Percentiles rank a stretch among this genome's conserved stretches.
phyloP scores from a whole-genome alignment of 2,888 invertebrate genomes.

The Volucella inflata region DNA sequence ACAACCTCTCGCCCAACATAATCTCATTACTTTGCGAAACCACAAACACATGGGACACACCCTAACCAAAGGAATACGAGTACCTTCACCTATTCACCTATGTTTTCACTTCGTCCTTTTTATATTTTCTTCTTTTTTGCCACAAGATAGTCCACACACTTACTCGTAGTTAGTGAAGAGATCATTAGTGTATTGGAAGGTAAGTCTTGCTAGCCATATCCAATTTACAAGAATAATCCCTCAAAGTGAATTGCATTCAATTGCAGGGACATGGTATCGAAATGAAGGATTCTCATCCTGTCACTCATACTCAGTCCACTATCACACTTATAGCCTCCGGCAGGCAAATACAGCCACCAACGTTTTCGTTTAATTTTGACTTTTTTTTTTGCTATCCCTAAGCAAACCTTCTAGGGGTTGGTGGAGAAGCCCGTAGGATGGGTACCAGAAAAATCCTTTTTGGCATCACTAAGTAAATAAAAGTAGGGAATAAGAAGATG shows the following conservation, averaged over 20 bases:
- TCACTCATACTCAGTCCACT: no score
- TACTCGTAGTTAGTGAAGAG: constrained; percentile 10
- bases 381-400: background rate
- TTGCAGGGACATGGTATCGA: constrained; percentile 21
- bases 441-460: background rate
- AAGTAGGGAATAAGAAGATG: background rate
- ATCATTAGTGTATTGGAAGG: constrained; percentile 25
- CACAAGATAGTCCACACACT: background rate
- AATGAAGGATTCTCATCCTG: constrained; percentile 20
- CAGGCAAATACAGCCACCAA: background rate
- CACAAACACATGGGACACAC: background rate
- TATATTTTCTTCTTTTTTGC: background rate
- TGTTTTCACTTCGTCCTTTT: background rate
- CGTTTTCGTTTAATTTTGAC: background rate
- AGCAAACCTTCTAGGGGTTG: background rate
- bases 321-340: no score
- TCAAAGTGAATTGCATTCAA: constrained; percentile 9
- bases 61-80: background rate
- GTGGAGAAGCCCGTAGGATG: no score
- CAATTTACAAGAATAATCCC: constrained; percentile 45
- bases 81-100: background rate
- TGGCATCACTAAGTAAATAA: constrained; percentile 9
- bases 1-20: constrained; percentile 4
- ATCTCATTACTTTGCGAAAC: constrained; percentile 9
- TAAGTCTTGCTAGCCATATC: background rate